Evolutionary conservation across 2,888 invertebrate genomes (phyloP), one percentile per base, ranked within the genome.

Genomic region (Dicranocentrus wangi): DNA sequence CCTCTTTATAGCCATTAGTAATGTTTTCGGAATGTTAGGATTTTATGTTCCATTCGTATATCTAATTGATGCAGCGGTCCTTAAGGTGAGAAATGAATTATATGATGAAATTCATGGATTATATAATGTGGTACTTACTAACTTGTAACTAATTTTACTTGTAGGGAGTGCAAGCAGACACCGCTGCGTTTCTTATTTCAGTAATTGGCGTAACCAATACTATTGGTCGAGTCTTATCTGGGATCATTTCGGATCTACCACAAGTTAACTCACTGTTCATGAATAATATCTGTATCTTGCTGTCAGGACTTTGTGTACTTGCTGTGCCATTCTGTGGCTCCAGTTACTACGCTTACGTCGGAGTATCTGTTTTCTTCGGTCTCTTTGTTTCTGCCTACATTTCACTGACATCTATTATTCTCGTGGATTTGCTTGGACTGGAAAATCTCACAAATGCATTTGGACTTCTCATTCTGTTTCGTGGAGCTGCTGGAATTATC

Each of bases 361-460:
- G 92, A 1, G 94, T 96, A 89, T 93, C 96, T 43, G 91, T 96
- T 85, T 93, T 95, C 87, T 98, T 98, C 88, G 98, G 98, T 82
- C 91, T 98, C 85, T 96, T 96, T 87, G 94, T 96, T 86, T 95
- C 95, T 94, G 90, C 98, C 83, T 99, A 97, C 90, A 98, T 99
- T 88, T 98, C 98, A 10, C 91, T 99, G 80, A 99, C 99, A 53
- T 99, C 99, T 65, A 98, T 99, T 88, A 97, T 99, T 88, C 91
- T 99, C 83, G 98, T 98, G 86, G 98, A 99, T 89, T 91, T 99
- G 43, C 91, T 99, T 63, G 99, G 99, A 1, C 90, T 99, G 88
- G 98, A 98, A 88, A 95, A 95, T 89, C 90, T 99, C 86, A 99
- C 99, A 61, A 99, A 97, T 89, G 98, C 98, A 61, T 99, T 99